Base-by-base conservation (phyloP, 2,797 vertebrate genomes). In the Malurus leucopterus region DNA sequence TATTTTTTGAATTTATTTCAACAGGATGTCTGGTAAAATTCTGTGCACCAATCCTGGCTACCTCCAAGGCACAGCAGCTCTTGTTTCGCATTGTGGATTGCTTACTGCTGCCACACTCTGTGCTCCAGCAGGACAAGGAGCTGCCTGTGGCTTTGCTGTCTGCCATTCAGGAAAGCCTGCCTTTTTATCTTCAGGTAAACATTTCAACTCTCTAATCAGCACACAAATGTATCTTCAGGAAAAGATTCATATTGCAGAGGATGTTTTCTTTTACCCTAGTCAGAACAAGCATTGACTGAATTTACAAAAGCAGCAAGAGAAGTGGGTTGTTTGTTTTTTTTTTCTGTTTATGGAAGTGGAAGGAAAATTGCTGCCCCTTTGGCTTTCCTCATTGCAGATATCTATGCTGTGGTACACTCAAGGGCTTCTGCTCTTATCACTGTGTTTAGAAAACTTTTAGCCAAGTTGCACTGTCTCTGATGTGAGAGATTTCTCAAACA, bases 41-140 rank as follows among this genome's bases (percentile, higher is more conserved):
- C 83, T 99, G 99, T 99, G 98, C 99, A 95, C 97, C 97, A 24
- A 98, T 99, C 91, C 96, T 99, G 97, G 98, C 98, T 90, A 99
- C 98, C 57, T 98, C 98, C 20, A 99, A 98, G 98, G 98, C 98
- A 3, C 99, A 99, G 92, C 98, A 98, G 43, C 97, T 99, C 85
- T 91, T 99, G 63, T 99, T 99, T 83, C 98, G 98, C 88, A 99
- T 99, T 36, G 98, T 99, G 91, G 98, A 99, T 61, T 97, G 97
- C 49, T 97, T 99, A 77, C 97, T 99, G 86, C 98, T 99, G 64
- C 99, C 99, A 0, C 98, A 98, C 88, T 96, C 97, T 41, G 97
- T 99, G 61, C 96, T 98, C 38, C 98, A 98, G 93, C 98, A 98
- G 93, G 99, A 99, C 95, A 99, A 97, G 95, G 97, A 95, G 43